Evolutionary conservation across 2,888 invertebrate species (phyloP), one percentile per base, ranked within the genome.

Genomic region (Pseudoips prasinana): DNA sequence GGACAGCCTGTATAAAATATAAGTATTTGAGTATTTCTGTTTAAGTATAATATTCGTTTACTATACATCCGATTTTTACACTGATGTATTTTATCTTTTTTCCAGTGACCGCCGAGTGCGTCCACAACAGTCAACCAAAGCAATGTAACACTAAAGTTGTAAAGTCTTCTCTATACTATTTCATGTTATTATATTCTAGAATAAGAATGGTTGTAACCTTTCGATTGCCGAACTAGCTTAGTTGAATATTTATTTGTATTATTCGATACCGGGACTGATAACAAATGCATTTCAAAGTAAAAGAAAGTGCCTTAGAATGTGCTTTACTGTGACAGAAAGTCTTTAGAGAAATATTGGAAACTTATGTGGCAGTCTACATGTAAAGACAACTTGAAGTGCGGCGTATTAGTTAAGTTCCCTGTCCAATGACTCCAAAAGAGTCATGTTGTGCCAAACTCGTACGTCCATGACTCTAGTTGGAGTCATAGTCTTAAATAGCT

Each of bases 71-170:
- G n/a, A n/a, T n/a, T n/a, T n/a, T n/a, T n/a, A n/a, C n/a, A n/a
- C n/a, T n/a, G n/a, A n/a, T n/a, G n/a, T 7, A 7, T 23, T 44
- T 46, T 53, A 41, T 55, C 25, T 77, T 73, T 25, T 28, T 44
- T 25, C 26, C 80, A 84, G 84, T 84, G 74, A 84, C 59, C 65
- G 35, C 18, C 43, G 10, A 20, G 32, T 42, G 49, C 29, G 29
- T 30, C 32, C 27, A 45, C 46, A 37, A 50, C 52, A 59, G 58
- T 50, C 60, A 61, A 73, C 83, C 83, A 84, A 83, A 83, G 83
- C 67, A 56, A 54, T 64, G 62, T 64, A 64, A 57, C 25, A 46
- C 52, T 44, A 58, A 61, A 59, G 54, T 66, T 68, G 67, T 69
- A 65, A 66, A 73, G 64, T 73, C 61, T 43, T 22, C 28, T 46